Conservation (phyloP, 2,797 vertebrate species). For the Cuniculus paca region DNA sequence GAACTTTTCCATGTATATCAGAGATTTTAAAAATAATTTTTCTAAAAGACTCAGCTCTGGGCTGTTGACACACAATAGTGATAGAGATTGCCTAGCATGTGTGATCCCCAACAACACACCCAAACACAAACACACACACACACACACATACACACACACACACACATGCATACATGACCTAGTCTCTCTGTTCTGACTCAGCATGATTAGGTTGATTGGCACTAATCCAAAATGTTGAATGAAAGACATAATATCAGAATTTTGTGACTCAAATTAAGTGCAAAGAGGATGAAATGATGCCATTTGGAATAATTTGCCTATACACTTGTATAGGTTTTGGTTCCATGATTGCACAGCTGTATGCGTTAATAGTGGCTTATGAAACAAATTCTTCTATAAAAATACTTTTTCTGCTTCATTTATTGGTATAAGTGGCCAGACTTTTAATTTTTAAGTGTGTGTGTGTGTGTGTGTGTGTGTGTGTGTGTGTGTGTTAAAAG, state of each 20-base stretch:
- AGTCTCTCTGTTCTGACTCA: background rate
- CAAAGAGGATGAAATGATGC: background rate
- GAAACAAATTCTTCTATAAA: background rate
- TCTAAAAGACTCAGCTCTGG: background rate
- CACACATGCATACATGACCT: background rate
- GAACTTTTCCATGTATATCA: too few species aligned
- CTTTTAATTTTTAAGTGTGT: background rate
- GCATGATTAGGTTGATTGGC: background rate
- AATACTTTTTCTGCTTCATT: background rate
- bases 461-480: background rate
- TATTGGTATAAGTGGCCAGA: background rate
- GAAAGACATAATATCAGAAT: background rate
- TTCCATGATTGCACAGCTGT: background rate
- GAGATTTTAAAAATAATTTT: too few species aligned
- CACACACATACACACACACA: background rate
- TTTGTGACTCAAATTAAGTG: background rate
- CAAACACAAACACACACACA: too few species aligned
- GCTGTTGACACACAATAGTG: background rate
- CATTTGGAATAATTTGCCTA: background rate
- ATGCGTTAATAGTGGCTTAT: background rate
- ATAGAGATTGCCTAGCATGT: background rate
- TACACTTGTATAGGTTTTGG: background rate
- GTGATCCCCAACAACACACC: too few species aligned
- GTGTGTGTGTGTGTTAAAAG: background rate
- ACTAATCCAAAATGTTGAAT: background rate